A percentile compares a stretch with the other conserved stretches of the same genome.
Evolutionary conservation across 2,888 invertebrate genomes (phyloP).

Genomic region (Habroteleia sp.): DNA sequence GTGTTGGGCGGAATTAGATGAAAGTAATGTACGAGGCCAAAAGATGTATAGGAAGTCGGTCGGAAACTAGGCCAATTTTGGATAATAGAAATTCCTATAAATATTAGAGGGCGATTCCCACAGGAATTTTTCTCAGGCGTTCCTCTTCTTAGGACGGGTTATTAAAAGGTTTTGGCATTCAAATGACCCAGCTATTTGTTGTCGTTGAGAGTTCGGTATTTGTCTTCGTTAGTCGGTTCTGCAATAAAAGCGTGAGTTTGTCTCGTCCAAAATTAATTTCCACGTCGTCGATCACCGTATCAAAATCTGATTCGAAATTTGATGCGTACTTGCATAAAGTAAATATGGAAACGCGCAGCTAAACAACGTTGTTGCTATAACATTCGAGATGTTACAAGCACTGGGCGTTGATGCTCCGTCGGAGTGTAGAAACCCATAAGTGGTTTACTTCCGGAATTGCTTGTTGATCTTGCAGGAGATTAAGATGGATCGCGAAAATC

Average conservation of each 20-base stretch:
- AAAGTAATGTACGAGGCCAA: slow-evolving; percentile 23
- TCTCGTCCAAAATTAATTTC: not conserved
- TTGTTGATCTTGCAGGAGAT: slow-evolving; percentile 55
- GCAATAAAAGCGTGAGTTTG: not conserved
- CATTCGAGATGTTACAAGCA: slow-evolving; percentile 25
- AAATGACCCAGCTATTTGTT: slow-evolving; percentile 21
- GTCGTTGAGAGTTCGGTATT: slow-evolving; percentile 12
- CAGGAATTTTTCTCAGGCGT: slow-evolving; percentile 18
- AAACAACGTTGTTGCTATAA: slow-evolving; percentile 39
- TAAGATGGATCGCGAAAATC: slow-evolving; percentile 59
- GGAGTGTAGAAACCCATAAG: slow-evolving; percentile 53
- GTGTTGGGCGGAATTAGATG: slow-evolving; percentile 13
- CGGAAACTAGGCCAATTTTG: slow-evolving; percentile 34
- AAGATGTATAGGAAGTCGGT: slow-evolving; percentile 19
- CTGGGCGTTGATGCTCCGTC: slow-evolving; percentile 39
- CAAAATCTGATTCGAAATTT: slow-evolving; percentile 24
- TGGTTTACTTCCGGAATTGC: slow-evolving; percentile 61
- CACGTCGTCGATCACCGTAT: not conserved
- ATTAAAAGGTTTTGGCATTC: slow-evolving; percentile 19
- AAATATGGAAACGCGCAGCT: slow-evolving; percentile 14
- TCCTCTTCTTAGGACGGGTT: slow-evolving; percentile 3
- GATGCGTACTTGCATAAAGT: slow-evolving; percentile 33
- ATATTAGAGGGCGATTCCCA: slow-evolving; percentile 7
- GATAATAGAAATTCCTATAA: slow-evolving; percentile 38
- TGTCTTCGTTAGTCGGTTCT: not conserved